A percentile compares a stretch with the other conserved stretches of the same genome.
Conservation (phyloP, 23 tunicate genomes). For the Corella eumyota region DNA sequence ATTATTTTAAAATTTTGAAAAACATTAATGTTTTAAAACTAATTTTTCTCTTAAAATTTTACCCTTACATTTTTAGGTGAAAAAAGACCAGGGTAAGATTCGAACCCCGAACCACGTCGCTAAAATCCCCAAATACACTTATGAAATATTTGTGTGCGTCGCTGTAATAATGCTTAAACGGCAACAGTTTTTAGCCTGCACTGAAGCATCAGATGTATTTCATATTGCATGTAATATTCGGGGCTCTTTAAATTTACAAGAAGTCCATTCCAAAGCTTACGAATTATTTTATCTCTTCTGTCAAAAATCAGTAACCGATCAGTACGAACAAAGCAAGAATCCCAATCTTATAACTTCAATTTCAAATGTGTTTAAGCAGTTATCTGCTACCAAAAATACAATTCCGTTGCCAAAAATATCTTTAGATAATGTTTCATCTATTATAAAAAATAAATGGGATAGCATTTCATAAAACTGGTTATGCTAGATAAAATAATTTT, state of each 20-base stretch:
- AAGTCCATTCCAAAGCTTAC: conserved; percentile 29
- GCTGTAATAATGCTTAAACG: conserved; percentile 63
- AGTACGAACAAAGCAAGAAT: not conserved
- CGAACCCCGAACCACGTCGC: no score
- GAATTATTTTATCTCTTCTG: conserved; percentile 26
- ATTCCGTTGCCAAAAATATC: no score
- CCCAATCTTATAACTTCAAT: not conserved
- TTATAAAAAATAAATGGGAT: no score
- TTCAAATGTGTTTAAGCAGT: conserved; percentile 11
- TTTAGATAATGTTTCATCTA: no score
- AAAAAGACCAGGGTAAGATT: no score
- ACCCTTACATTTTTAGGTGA: no score
- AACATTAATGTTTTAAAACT: no score
- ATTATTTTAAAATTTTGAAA: not conserved
- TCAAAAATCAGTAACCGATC: conserved; percentile 22
- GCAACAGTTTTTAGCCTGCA: conserved; percentile 46
- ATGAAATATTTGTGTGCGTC: conserved; percentile 47
- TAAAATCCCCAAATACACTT: conserved; percentile 42
- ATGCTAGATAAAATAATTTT: no score
- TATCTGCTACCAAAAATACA: no score
- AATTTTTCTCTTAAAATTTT: no score
- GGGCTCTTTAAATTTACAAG: conserved; percentile 21
- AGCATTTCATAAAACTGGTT: no score
- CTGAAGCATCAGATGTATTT: conserved; percentile 40
- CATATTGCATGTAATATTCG: conserved; percentile 39